phyloP scores from a whole-genome alignment of 1,140 invertebrate species.

The Apis mellifera region DNA sequence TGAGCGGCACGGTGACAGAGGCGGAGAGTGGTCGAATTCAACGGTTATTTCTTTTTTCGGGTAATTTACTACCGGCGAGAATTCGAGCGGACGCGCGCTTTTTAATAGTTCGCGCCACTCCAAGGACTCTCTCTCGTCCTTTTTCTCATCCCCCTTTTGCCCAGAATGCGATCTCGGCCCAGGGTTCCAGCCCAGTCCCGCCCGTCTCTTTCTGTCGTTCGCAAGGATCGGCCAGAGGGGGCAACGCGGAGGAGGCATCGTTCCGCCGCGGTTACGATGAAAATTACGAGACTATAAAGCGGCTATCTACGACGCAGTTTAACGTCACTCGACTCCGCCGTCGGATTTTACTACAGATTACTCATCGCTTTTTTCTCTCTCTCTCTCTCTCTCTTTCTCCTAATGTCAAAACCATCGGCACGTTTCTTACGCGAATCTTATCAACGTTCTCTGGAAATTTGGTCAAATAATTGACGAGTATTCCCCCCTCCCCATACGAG shows the following conservation, averaged over 20 bases:
- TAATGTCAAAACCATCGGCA: not conserved
- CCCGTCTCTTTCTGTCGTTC: conserved; percentile 25
- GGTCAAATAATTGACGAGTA: no score
- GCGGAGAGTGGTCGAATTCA: conserved; percentile 57
- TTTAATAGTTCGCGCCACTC: conserved; percentile 76
- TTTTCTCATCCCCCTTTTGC: conserved; percentile 7
- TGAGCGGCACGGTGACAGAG: conserved; percentile 35
- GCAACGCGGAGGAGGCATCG: conserved; percentile 38
- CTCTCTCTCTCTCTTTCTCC: not conserved
- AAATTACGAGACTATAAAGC: conserved; percentile 67
- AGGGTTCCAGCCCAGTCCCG: not conserved
- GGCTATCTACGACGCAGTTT: conserved; percentile 55
- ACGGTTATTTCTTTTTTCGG: conserved; percentile 73
- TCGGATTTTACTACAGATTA: conserved; percentile 63
- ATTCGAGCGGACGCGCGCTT: conserved; percentile 77
- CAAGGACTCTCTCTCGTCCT: conserved; percentile 50
- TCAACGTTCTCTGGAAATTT: no score
- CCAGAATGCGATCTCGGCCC: not conserved
- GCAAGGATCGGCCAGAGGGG: conserved; percentile 32
- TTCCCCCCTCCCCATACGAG: no score
- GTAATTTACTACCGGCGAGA: conserved; percentile 78
- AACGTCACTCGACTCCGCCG: conserved; percentile 47
- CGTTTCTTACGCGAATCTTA: not conserved
- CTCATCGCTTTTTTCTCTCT: conserved; percentile 57
- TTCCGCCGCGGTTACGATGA: conserved; percentile 55